Base-by-base conservation (phyloP, 1,140 invertebrate species). In the Eciton burchellii region DNA sequence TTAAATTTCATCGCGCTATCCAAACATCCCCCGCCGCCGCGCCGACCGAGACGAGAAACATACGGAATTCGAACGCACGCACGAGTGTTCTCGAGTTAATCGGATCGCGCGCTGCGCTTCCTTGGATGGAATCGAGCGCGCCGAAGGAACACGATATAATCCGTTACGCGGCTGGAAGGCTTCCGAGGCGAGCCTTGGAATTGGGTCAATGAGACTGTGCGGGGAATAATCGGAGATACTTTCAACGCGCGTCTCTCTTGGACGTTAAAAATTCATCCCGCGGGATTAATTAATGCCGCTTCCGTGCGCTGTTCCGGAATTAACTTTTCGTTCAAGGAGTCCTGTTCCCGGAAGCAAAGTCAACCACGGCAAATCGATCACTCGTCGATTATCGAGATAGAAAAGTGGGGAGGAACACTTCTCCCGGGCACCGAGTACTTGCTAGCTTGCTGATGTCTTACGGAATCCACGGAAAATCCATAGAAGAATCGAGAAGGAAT, bases 1-100 rank as follows among this genome's bases (percentile, higher is more conserved):
- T 91, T 89, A 86, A 90, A 89, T 91, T 91, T 91, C 91, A 91
- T 88, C 89, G 74, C 84, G 21, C 84, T 89, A 87, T 84, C 63
- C 88, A 89, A 89, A 88, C 88, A 82, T 81, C 52, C 63, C n/a
- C 47, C 56, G 63, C 19, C 84, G 82, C 63, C 83, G 83, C 84
- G 82, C 63, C 83, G 83, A 73, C 66, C 82, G 81, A 88, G 89
- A 89, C 89, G 84, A 87, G 83, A 89, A 83, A 83, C 89, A 91
- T 85, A 86, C 85, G 88, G 83, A 81, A 77, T 43, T 26, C 21
- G 24, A 71, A 57, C 79, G 41, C 41, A 43, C 35, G 65, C 43
- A 82, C 35, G 81, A 62, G 81, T 65, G 81, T 65, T 76, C 52
- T 76, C 16, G 59, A 63, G 71, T 77, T 82, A 82, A 82, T 82